Evolutionary conservation across 2,797 vertebrate genomes (phyloP), one percentile per base, ranked within the genome.

Genomic region (Eptatretus atami): DNA sequence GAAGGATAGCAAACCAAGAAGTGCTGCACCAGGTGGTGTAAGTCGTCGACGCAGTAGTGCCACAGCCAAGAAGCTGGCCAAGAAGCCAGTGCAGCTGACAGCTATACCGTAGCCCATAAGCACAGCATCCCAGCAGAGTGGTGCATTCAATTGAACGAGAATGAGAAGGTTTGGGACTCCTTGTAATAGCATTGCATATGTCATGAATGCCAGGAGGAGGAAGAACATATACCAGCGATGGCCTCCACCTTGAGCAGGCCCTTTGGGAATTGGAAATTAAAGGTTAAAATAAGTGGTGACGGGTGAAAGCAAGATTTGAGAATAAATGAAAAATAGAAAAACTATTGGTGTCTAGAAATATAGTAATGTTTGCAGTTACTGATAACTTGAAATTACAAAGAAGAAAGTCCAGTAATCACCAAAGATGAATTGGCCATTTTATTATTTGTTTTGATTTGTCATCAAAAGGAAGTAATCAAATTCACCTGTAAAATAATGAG

Each of bases 141-240:
- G 57, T 12, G 57, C 57, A n/a, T 61, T 61, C 57, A 61, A n/a
- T 12, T 61, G n/a, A 25, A 61, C n/a, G n/a, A 61, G 57, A 61
- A 25, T n/a, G 9, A 61, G n/a, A 11, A 25, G 9, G n/a, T 10
- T 10, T n/a, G 57, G 25, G 57, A n/a, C 57, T n/a, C 57, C 57
- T 9, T n/a, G n/a, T 25, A n/a, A n/a, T 12, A 25, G 10, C 9
- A 61, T n/a, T 10, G 10, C 9, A 12, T 61, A 61, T n/a, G 25
- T n/a, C n/a, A 25, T 61, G 57, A 61, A 61, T n/a, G 57, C 57
- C 11, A 12, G n/a, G 9, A 61, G 57, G n/a, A 61, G 57, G n/a
- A 61, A 25, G 10, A 25, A n/a, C n/a, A 61, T 10, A 61, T 25
- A 12, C 57, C 57, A 61, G n/a, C 57, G 57, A n/a, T 61, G n/a